Evolutionary conservation across 2,888 invertebrate species (phyloP).

Genomic region (Chymomyza fuscimana): DNA sequence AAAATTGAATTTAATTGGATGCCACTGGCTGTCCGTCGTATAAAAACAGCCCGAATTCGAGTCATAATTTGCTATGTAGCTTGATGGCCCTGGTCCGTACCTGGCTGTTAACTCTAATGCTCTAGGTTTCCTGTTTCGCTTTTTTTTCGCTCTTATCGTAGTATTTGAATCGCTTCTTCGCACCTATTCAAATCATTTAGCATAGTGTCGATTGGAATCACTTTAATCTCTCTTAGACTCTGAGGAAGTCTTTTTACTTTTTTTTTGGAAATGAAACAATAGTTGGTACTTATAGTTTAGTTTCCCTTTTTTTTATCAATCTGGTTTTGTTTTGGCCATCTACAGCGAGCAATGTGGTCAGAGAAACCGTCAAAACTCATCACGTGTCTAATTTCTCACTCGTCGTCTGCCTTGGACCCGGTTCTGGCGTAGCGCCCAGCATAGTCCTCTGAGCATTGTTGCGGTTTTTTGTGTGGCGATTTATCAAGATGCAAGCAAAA

Average conservation of each 20-base stretch:
- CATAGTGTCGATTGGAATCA: constrained; percentile 53
- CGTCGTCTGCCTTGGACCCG: constrained; percentile 38
- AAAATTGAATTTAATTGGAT: constrained; percentile 75
- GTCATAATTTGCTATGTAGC: constrained; percentile 59
- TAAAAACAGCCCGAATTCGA: constrained; percentile 14
- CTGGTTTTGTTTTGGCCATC: constrained; percentile 61
- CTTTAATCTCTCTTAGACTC: constrained; percentile 11
- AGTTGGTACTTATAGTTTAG: constrained; percentile 37
- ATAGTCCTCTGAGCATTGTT: constrained; percentile 42
- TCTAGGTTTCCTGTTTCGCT: constrained; percentile 50
- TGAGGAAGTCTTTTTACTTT: constrained; percentile 47
- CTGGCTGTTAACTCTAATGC: background rate
- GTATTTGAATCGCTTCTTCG: constrained; percentile 58
- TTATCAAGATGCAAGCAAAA: constrained; percentile 72
- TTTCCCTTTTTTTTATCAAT: constrained; percentile 44
- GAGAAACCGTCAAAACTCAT: constrained; percentile 35
- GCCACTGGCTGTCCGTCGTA: constrained; percentile 50
- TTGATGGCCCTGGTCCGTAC: background rate
- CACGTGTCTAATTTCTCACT: constrained; percentile 72
- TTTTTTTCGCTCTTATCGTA: constrained; percentile 37
- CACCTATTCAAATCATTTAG: constrained; percentile 67
- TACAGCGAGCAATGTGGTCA: constrained; percentile 26
- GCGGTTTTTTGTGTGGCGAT: constrained; percentile 28
- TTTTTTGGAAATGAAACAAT: constrained; percentile 29
- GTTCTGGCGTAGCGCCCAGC: constrained; percentile 6